Percentiles rank a stretch among this genome's conserved stretches.
These are phyloP conservation scores for Paguma larvata DNA, from an alignment of 2,797 vertebrate genomes.

Conservation along the genomic window DNA sequence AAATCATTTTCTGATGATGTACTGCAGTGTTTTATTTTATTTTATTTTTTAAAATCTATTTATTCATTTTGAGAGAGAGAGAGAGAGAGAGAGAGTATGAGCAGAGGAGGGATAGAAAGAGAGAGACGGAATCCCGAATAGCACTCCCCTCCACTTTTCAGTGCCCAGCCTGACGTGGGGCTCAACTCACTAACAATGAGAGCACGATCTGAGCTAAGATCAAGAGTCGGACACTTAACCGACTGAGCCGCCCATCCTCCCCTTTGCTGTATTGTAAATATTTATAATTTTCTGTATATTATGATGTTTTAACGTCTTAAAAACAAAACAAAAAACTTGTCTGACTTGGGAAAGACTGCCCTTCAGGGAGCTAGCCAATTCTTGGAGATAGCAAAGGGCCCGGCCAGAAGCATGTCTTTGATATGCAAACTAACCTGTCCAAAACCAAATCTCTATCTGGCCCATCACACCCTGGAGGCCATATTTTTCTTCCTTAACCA, in stretches of 20 bases:
- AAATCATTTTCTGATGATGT: conserved; percentile 26
- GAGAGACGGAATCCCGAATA: too few relatives aligned
- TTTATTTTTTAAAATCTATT: too few relatives aligned
- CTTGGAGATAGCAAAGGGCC: background rate
- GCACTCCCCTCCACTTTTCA: too few relatives aligned
- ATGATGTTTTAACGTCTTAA: background rate
- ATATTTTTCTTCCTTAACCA: background rate
- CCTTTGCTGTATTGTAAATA: background rate
- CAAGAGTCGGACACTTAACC: too few relatives aligned
- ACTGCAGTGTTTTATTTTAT: background rate
- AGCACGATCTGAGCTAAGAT: too few relatives aligned
- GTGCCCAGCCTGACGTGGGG: too few relatives aligned
- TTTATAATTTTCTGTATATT: background rate
- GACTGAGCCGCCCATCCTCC: too few relatives aligned
- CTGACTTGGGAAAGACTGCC: background rate
- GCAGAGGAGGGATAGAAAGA: too few relatives aligned
- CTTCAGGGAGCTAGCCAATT: background rate
- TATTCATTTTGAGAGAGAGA: too few relatives aligned
- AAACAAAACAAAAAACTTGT: background rate
- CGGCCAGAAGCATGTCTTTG: background rate
- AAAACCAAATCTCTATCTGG: background rate
- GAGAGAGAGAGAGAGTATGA: too few relatives aligned
- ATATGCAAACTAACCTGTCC: background rate
- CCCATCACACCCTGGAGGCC: background rate
- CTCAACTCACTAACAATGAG: too few relatives aligned